Evolutionary conservation across 1,140 invertebrate genomes (phyloP).

Genomic region (Apocrypta bakeri): DNA sequence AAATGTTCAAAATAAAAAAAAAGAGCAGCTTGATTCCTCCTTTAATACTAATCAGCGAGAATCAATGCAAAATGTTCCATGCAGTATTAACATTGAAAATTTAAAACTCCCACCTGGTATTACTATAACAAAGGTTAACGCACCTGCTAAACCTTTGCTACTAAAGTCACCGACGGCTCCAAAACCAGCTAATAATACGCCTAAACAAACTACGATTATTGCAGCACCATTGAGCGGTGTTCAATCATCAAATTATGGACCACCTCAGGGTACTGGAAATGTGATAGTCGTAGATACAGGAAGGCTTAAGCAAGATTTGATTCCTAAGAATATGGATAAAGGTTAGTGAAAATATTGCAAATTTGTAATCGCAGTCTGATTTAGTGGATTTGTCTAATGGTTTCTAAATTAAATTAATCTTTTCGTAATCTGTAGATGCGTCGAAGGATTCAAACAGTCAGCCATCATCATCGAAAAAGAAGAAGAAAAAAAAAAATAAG

Average conservation of each 20-base stretch:
- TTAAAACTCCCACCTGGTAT: conserved; percentile 86
- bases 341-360: conserved; percentile 54
- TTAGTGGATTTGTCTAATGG: background rate
- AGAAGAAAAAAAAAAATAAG: conserved; percentile 79
- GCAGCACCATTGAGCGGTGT: conserved; percentile 69
- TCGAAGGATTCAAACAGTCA: conserved; percentile 55
- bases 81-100: conserved; percentile 78
- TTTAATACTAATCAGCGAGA: conserved; percentile 67
- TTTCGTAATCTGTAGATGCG: conserved; percentile 50
- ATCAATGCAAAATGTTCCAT: conserved; percentile 48
- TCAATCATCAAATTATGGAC: conserved; percentile 64
- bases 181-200: conserved; percentile 56
- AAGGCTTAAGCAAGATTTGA: conserved; percentile 74
- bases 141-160: conserved; percentile 71
- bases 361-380: too few species aligned
- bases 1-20: conserved; percentile 49
- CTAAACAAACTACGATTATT: conserved; percentile 72
- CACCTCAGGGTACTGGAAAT: conserved; percentile 74
- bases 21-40: conserved; percentile 55
- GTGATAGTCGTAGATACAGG: conserved; percentile 81
- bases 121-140: conserved; percentile 87
- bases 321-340: conserved; percentile 65
- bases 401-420: background rate
- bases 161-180: conserved; percentile 67
- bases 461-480: conserved; percentile 66